Percentiles rank a stretch among this genome's conserved stretches.
Conservation (phyloP, 1,140 invertebrate species). For the Drosophila malerkotliana region DNA sequence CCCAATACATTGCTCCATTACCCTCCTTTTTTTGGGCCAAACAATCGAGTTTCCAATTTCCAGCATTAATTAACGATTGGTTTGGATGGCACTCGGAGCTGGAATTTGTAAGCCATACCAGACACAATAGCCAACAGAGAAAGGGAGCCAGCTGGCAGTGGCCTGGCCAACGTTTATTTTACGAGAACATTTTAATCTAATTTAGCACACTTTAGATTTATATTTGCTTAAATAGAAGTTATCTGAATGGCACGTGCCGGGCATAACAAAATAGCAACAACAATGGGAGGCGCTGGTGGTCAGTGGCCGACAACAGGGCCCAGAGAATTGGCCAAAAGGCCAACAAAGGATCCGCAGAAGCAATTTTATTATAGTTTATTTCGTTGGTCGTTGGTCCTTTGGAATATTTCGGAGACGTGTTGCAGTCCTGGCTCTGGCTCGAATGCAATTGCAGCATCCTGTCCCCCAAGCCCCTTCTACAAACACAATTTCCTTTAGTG, state of each 20-base stretch:
- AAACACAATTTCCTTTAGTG: constrained; percentile 21
- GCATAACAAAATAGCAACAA: constrained; percentile 53
- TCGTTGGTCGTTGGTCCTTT: constrained; percentile 27
- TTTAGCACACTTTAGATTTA: constrained; percentile 82
- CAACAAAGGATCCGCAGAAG: constrained; percentile 45
- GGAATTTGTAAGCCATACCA: constrained; percentile 35
- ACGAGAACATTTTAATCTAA: constrained; percentile 82
- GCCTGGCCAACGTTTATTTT: constrained; percentile 58
- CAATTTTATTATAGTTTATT: constrained; percentile 79
- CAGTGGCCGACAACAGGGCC: constrained; percentile 9
- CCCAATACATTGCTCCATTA: background rate
- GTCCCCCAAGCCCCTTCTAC: background rate
- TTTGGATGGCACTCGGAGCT: constrained; percentile 10
- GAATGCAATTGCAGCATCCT: constrained; percentile 48
- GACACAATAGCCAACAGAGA: constrained; percentile 17
- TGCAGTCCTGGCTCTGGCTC: constrained; percentile 32
- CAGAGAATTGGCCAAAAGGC: constrained; percentile 11
- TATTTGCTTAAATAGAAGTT: constrained; percentile 82
- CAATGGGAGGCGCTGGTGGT: constrained; percentile 30
- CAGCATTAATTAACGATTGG: constrained; percentile 63
- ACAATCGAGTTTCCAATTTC: constrained; percentile 49
- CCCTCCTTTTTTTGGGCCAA: constrained; percentile 13
- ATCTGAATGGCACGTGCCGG: constrained; percentile 71
- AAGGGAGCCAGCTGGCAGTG: constrained; percentile 12
- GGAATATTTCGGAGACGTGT: constrained; percentile 42